A percentile compares a stretch with the other conserved stretches of the same genome.
Evolutionary conservation across 2,888 invertebrate genomes (phyloP).

Genomic region (Apeira syringaria): DNA sequence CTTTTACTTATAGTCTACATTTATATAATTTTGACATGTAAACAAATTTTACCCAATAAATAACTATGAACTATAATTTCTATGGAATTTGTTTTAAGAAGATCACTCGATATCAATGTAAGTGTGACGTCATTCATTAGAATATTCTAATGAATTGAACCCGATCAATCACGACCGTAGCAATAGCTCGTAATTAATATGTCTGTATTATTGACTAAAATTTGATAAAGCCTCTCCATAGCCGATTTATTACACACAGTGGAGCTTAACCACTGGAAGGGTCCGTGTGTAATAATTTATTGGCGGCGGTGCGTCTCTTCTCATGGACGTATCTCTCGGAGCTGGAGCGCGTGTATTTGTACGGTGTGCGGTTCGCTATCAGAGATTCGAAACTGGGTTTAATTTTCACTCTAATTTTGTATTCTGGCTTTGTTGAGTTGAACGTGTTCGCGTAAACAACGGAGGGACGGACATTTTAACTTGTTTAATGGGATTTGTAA

Average conservation of each 20-base stretch:
- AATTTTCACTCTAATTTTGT: constrained; percentile 34
- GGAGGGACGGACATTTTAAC: constrained; percentile 26
- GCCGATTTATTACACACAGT: constrained; percentile 67
- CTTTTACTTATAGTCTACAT: too few species aligned
- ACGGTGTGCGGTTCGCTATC: constrained; percentile 36
- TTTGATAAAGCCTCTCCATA: constrained; percentile 51
- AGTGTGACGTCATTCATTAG: too few species aligned
- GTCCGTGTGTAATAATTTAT: constrained; percentile 73
- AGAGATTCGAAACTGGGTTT: constrained; percentile 38
- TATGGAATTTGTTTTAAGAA: too few species aligned
- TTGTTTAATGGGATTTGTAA: constrained; percentile 23
- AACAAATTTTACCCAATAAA: too few species aligned
- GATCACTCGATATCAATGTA: too few species aligned
- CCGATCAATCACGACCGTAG: too few species aligned
- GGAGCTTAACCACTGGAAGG: constrained; percentile 68
- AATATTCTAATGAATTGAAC: too few species aligned
- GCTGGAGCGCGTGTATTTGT: constrained; percentile 44
- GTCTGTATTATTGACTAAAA: constrained; percentile 50
- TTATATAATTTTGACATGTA: too few species aligned
- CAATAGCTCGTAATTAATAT: too few species aligned
- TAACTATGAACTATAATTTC: too few species aligned
- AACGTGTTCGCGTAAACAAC: constrained; percentile 30
- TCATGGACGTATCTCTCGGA: constrained; percentile 40
- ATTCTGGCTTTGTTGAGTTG: constrained; percentile 33
- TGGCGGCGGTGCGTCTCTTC: constrained; percentile 54